Conservation (phyloP, 92 coral and sea anemone genomes). For the Zoanthus solanderi region DNA sequence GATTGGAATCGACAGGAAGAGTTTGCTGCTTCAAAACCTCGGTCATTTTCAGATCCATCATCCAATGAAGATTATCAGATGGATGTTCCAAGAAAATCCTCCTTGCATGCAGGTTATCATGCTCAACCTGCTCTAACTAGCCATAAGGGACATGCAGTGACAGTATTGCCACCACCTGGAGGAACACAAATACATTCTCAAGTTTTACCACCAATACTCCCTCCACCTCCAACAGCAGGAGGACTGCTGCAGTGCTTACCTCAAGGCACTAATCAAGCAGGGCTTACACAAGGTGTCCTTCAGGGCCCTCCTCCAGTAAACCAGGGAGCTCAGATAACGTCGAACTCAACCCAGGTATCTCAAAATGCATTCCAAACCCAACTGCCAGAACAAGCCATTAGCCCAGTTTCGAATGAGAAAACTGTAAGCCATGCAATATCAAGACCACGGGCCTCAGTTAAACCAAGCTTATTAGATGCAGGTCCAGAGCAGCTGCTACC, state of each 20-base stretch:
- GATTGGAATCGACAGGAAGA: constrained; percentile 30
- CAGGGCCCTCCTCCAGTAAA: constrained; percentile 7
- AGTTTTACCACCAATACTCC: constrained; percentile 7
- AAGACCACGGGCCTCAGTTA: constrained; percentile 79
- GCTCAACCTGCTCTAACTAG: not conserved
- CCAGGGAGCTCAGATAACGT: not conserved
- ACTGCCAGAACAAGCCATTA: constrained; percentile 26
- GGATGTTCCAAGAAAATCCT: constrained; percentile 37
- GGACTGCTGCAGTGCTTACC: constrained; percentile 31
- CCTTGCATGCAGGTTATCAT: constrained; percentile 47
- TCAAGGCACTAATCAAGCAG: constrained; percentile 12
- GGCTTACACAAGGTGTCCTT: not conserved
- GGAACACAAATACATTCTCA: constrained; percentile 9
- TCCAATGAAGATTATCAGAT: constrained; percentile 58
- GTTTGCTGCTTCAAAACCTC: constrained; percentile 41
- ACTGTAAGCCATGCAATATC: constrained; percentile 70
- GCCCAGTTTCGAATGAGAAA: constrained; percentile 27
- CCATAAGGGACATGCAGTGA: not conserved
- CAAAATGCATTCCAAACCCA: constrained; percentile 20
- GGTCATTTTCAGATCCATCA: constrained; percentile 83
- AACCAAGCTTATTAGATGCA: constrained; percentile 76
- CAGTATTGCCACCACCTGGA: constrained; percentile 28
- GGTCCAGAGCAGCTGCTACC: constrained; percentile 88
- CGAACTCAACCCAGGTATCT: constrained; percentile 17
- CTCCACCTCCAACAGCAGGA: constrained; percentile 36